Base-by-base conservation (phyloP, 2,113 vertebrate species). In the Hiodon alosoides region DNA sequence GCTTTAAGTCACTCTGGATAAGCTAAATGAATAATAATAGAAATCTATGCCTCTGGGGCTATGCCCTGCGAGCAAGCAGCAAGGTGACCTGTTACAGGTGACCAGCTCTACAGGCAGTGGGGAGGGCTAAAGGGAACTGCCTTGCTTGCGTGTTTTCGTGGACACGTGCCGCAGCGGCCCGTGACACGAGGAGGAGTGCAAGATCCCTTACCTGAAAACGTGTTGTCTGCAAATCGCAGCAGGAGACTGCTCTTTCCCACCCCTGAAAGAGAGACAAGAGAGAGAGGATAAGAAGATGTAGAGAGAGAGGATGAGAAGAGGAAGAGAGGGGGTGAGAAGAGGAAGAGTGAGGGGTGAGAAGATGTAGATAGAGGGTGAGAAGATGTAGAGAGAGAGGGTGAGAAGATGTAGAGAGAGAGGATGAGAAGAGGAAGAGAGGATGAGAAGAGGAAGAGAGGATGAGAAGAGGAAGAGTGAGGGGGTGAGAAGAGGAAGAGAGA, bases 201-300 rank as follows among this genome's bases (percentile, higher is more conserved):
- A 8, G 72, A 8, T 6, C 14, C 48, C 90, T 90, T 81, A 94
- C 93, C 93, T 91, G 93, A 94, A 86, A 94, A 94, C 0, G 92
- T 93, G 81, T 94, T 94, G 86, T 94, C 93, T 82, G 93, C 92
- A 75, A 94, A 94, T 62, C 93, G 91, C 77, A 94, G 87, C 69
- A 94, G 88, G 78, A 94, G 87, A 78, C 93, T 94, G 88, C 93
- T 94, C 86, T 94, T 94, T 84, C 93, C 93, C 77, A 94, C 93
- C 90, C 93, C 93, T 94, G 81, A 0, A 0, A 84, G 31, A 73
- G 79, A 46, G 54, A 81, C 83, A n/a, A n/a, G 47, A 84, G 7
- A 79, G 52, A 16, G 50, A 52, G 54, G 58, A 59, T 9, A 8
- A 59, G 58, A 13, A 59, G 9, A 3, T 2, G 3, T 5, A 59